Percentiles rank a stretch among this genome's conserved stretches.
phyloP scores from a whole-genome alignment of 2,888 invertebrate species.

The Macaria notata region DNA sequence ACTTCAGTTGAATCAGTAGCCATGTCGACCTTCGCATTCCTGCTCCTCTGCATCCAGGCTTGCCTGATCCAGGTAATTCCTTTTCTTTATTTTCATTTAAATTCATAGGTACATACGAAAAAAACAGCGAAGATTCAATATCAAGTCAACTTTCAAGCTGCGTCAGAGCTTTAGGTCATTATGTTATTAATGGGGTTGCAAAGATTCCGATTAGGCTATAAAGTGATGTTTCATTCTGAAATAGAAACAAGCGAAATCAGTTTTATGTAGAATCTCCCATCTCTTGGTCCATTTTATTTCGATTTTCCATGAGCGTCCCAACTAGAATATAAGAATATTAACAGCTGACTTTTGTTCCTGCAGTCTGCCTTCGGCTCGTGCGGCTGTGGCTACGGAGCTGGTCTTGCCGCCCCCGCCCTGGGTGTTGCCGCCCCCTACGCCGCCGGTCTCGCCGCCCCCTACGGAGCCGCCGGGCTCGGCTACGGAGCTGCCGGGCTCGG shows the following conservation, averaged over 20 bases:
- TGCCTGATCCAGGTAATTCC: slow-evolving; percentile 39
- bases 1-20: slow-evolving; percentile 23
- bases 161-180: too few relatives aligned
- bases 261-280: too few relatives aligned
- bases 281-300: too few relatives aligned
- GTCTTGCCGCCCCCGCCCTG: neutral
- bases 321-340: too few relatives aligned
- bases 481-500: slow-evolving; percentile 4
- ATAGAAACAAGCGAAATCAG: too few relatives aligned
- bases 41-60: slow-evolving; percentile 34
- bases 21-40: slow-evolving; percentile 32
- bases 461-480: slow-evolving; percentile 9
- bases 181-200: too few relatives aligned
- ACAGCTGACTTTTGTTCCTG: neutral
- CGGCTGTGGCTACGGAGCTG: slow-evolving; percentile 4
- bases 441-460: neutral
- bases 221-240: too few relatives aligned
- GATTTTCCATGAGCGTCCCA: too few relatives aligned
- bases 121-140: neutral
- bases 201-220: too few relatives aligned
- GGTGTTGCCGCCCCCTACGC: slow-evolving; percentile 4
- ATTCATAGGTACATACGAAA: neutral
- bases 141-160: neutral
- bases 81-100: neutral
- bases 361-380: slow-evolving; percentile 15